phyloP scores from a whole-genome alignment of 1,140 invertebrate genomes.

The Spodoptera litura region DNA sequence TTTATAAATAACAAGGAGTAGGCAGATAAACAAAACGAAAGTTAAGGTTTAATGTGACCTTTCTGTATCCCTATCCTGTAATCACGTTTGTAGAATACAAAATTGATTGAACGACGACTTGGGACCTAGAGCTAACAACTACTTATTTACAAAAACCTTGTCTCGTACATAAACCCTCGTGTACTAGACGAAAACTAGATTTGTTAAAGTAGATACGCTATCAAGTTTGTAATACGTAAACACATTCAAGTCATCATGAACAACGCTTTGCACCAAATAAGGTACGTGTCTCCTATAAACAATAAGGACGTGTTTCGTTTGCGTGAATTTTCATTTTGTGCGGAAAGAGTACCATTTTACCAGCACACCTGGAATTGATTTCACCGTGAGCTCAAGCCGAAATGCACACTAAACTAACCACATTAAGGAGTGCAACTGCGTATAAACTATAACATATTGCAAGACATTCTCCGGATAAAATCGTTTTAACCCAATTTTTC shows the following conservation, averaged over 20 bases:
- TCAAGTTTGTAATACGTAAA: conserved; percentile 9
- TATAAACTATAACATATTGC: conserved; percentile 26
- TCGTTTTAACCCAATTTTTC: background rate
- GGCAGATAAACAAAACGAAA: no score
- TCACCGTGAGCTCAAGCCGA: conserved; percentile 19
- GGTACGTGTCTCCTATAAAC: conserved; percentile 31
- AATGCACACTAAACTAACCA: conserved; percentile 20
- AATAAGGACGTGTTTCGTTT: conserved; percentile 35
- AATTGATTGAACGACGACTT: no score
- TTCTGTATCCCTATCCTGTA: no score
- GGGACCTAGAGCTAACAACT: no score
- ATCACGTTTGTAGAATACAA: no score
- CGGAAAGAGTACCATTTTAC: conserved; percentile 5
- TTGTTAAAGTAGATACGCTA: conserved; percentile 5
- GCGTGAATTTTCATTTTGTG: conserved; percentile 35
- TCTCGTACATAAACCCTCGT: no score
- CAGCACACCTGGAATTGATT: conserved; percentile 36
- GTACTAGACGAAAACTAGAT: background rate
- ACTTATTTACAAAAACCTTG: no score
- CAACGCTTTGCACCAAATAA: conserved; percentile 28
- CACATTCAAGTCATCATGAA: conserved; percentile 18
- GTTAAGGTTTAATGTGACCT: no score
- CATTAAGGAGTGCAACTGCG: conserved; percentile 24
- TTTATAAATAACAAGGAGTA: no score
- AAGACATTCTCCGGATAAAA: conserved; percentile 1